Percentiles rank a stretch among this genome's conserved stretches.
Conservation (phyloP, 2,113 vertebrate genomes). For the Carassius gibelio region DNA sequence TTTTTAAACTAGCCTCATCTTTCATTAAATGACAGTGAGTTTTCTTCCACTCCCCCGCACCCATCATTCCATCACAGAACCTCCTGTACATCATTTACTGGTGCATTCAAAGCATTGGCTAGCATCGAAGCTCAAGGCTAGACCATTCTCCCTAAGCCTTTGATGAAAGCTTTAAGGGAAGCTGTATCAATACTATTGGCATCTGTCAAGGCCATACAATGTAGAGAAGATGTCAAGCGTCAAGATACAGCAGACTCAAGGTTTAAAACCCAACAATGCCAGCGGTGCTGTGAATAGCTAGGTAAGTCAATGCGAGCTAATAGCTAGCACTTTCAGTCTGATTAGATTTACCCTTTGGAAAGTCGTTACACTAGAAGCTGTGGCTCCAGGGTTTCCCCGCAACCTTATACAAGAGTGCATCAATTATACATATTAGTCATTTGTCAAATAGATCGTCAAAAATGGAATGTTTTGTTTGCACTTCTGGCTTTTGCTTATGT, state of each 20-base stretch:
- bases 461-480: constrained; percentile 4
- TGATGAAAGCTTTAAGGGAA: not conserved
- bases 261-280: not conserved
- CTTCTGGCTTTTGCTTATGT: constrained; percentile 12
- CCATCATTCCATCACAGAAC: constrained; percentile 9
- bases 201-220: constrained; percentile 4
- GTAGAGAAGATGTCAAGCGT: not conserved
- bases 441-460: constrained; percentile 37
- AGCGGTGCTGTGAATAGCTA: not conserved
- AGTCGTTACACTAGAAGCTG: constrained; percentile 44
- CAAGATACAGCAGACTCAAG: not conserved
- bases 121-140: not conserved
- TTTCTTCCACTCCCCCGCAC: constrained; percentile 1
- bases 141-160: not conserved
- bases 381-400: constrained; percentile 44
- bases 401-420: constrained; percentile 34
- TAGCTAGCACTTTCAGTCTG: constrained; percentile 32
- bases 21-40: not conserved
- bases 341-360: constrained; percentile 44
- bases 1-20: not conserved
- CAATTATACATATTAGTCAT: constrained; percentile 33
- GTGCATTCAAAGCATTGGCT: not conserved
- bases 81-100: not conserved
- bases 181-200: constrained; percentile 23
- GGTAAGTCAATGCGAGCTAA: constrained; percentile 34